phyloP scores from a whole-genome alignment of 1,140 invertebrate species.

The Papilio glaucus region DNA sequence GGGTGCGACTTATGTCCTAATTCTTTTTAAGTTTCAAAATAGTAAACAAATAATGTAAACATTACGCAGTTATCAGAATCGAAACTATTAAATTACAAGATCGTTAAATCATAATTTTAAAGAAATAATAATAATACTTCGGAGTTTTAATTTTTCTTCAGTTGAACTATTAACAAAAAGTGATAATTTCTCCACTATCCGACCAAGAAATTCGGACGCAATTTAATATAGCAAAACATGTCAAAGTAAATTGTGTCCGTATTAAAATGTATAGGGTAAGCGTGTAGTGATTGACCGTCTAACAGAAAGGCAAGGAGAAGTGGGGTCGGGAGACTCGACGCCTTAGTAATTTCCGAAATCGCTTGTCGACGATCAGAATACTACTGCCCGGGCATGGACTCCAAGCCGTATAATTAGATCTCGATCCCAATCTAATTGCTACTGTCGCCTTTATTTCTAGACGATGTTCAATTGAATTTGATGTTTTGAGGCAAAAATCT shows the following conservation, averaged over 20 bases:
- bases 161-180: not conserved
- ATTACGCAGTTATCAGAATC: no score
- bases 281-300: slow-evolving; percentile 67
- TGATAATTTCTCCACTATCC: not conserved
- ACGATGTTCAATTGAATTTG: slow-evolving; percentile 5
- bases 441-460: slow-evolving; percentile 25
- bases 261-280: slow-evolving; percentile 56
- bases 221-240: slow-evolving; percentile 32
- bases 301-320: slow-evolving; percentile 67
- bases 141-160: no score
- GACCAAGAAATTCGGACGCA: not conserved
- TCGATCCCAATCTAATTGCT: slow-evolving; percentile 71
- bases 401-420: slow-evolving; percentile 77
- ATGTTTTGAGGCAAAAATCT: not conserved
- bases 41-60: no score
- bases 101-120: no score
- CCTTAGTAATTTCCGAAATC: slow-evolving; percentile 83
- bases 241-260: slow-evolving; percentile 37
- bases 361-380: slow-evolving; percentile 77
- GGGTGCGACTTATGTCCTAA: no score
- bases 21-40: no score
- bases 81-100: no score
- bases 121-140: no score
- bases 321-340: slow-evolving; percentile 58
- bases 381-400: slow-evolving; percentile 62